Conservation (phyloP, 64 coral and sea anemone genomes). For the Montipora capricornis region DNA sequence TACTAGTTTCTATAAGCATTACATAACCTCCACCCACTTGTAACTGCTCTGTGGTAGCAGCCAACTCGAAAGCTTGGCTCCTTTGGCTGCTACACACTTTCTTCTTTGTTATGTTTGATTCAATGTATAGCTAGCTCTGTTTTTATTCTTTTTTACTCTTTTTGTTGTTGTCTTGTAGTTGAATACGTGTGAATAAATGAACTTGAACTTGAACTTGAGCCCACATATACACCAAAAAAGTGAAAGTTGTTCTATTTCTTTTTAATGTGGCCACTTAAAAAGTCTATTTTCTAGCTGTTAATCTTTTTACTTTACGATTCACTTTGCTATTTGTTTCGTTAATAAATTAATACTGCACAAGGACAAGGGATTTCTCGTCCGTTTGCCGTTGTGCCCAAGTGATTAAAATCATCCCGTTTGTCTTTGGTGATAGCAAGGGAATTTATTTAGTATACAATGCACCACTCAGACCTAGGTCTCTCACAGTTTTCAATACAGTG, state of each 20-base stretch:
- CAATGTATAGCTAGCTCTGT: too few species aligned
- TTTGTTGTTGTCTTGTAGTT: too few species aligned
- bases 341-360: constrained; percentile 40
- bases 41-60: too few species aligned
- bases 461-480: constrained; percentile 47
- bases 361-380: constrained; percentile 40
- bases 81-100: too few species aligned
- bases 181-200: too few species aligned
- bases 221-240: background rate
- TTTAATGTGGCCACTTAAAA: constrained; percentile 57
- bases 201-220: too few species aligned
- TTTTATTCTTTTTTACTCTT: too few species aligned
- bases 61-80: too few species aligned
- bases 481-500: constrained; percentile 55
- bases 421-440: constrained; percentile 36
- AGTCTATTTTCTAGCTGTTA: constrained; percentile 57
- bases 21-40: too few species aligned
- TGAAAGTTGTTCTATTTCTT: constrained; percentile 40
- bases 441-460: constrained; percentile 25
- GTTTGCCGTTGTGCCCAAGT: constrained; percentile 43
- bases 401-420: constrained; percentile 45
- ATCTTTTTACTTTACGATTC: constrained; percentile 54
- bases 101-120: too few species aligned
- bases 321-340: constrained; percentile 50
- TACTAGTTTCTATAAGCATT: too few species aligned